phyloP scores from a whole-genome alignment of 2,113 vertebrate species.

The Gymnarchus niloticus region DNA sequence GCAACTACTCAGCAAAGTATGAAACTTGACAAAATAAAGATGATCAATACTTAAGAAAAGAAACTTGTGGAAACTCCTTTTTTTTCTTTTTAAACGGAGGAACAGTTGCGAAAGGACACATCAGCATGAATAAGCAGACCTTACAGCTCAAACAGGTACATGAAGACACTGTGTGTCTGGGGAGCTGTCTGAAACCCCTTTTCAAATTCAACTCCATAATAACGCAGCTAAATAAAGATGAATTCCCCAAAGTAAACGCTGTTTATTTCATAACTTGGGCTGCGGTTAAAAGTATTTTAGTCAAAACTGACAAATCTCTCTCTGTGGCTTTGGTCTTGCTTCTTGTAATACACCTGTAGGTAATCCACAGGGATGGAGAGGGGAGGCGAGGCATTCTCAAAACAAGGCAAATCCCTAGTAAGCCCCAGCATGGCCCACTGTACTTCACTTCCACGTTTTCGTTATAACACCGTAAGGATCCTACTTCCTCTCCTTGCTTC shows the following conservation, averaged over 20 bases:
- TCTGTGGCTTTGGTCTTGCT: not conserved
- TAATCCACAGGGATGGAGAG: not conserved
- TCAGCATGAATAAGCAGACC: not conserved
- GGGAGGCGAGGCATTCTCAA: not conserved
- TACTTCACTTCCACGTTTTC: not conserved
- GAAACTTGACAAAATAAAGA: not conserved
- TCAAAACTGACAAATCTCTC: constrained; percentile 12
- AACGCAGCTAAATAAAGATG: constrained; percentile 23
- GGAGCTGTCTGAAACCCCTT: constrained; percentile 19
- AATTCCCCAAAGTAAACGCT: constrained; percentile 30
- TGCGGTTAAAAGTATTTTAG: constrained; percentile 26
- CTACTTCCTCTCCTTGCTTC: not conserved
- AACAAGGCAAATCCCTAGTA: not conserved
- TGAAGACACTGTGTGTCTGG: not conserved
- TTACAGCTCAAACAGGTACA: not conserved
- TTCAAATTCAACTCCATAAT: constrained; percentile 17
- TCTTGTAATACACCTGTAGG: constrained; percentile 22
- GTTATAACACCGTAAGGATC: not conserved
- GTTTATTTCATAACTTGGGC: constrained; percentile 24
- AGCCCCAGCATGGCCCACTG: not conserved
- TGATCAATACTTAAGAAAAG: not conserved
- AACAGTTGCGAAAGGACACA: not conserved
- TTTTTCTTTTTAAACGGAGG: not conserved
- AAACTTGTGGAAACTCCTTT: not conserved
- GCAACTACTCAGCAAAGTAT: not conserved